Evolutionary conservation across 2,888 invertebrate genomes (phyloP), one percentile per base, ranked within the genome.

Genomic region (Ichneumon xanthorius): DNA sequence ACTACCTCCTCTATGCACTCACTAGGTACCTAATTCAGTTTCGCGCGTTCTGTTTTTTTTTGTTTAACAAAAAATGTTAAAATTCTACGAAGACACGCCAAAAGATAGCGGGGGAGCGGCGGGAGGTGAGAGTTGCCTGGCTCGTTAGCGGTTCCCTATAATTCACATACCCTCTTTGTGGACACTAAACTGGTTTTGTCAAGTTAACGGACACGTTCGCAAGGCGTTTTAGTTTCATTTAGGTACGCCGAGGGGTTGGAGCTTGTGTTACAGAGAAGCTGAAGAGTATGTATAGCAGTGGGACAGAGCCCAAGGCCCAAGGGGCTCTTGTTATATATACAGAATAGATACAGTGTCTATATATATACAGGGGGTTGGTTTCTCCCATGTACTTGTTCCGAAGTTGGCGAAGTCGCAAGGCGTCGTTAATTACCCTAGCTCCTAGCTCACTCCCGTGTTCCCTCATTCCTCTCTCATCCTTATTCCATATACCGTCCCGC

Each of bases 331-430:
- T 40, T 63, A 86, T 78, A 81, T 84, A 80, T 84, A 84, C 80
- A 78, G 48, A 61, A 55, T 72, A 63, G 26, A 79, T 75, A 70
- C 55, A 73, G 79, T 70, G 48, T 75, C 53, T 75, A 53, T 65
- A 83, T 76, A 80, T 68, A 68, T 75, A 72, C 2, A 40, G 9
- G 82, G 86, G 86, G 87, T 86, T 83, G 81, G 81, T 86, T 86
- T 80, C 63, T 63, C 68, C 85, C 87, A 86, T 86, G 84, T 88
- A 88, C 87, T 88, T 87, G 86, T 87, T 87, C 80, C 86, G 76
- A 86, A 88, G 87, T 88, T 88, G 83, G 87, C 86, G 67, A 88
- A 88, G 86, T 88, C 86, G 87, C 87, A 88, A 88, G 88, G 88
- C 88, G 85, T 88, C 86, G 87, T 87, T 88, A 88, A 88, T 88